These are phyloP conservation scores for Abscondita cerata DNA, from an alignment of 2,888 invertebrate genomes.

Conservation along the genomic window DNA sequence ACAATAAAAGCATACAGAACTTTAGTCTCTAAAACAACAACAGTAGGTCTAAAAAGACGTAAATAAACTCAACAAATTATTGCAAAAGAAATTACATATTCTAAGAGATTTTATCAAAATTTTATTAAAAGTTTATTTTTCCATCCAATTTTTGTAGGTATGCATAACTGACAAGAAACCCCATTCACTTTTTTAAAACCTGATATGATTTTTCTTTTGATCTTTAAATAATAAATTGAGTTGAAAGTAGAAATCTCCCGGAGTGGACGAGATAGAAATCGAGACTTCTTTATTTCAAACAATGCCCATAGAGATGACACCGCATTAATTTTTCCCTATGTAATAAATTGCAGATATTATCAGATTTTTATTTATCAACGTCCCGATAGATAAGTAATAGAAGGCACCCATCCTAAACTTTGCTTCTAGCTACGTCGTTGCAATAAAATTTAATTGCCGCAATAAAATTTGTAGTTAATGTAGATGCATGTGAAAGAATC, in stretches of 20 bases:
- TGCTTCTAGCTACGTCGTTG: neutral
- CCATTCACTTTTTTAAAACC: too few relatives aligned
- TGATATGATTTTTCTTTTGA: too few relatives aligned
- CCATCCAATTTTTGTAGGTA: too few relatives aligned
- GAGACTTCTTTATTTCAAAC: neutral
- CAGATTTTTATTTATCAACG: slow-evolving; percentile 3
- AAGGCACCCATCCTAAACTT: neutral
- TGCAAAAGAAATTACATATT: too few relatives aligned
- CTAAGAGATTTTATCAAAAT: too few relatives aligned
- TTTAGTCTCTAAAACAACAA: too few relatives aligned
- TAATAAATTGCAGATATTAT: slow-evolving; percentile 3
- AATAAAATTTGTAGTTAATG: slow-evolving; percentile 7
- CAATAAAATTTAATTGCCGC: slow-evolving; percentile 12
- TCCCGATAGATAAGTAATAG: neutral
- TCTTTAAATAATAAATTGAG: too few relatives aligned
- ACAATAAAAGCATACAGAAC: too few relatives aligned
- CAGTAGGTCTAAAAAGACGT: too few relatives aligned
- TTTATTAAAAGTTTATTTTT: too few relatives aligned
- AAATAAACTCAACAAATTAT: too few relatives aligned
- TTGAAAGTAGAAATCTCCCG: neutral
- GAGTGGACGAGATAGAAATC: slow-evolving; percentile 6
- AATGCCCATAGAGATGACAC: slow-evolving; percentile 4
- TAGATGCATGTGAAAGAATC: slow-evolving; percentile 1
- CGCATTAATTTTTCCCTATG: slow-evolving; percentile 1
- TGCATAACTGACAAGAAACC: too few relatives aligned